Conservation (phyloP, 2,888 invertebrate species). For the Brachypalpus laphriformis region DNA sequence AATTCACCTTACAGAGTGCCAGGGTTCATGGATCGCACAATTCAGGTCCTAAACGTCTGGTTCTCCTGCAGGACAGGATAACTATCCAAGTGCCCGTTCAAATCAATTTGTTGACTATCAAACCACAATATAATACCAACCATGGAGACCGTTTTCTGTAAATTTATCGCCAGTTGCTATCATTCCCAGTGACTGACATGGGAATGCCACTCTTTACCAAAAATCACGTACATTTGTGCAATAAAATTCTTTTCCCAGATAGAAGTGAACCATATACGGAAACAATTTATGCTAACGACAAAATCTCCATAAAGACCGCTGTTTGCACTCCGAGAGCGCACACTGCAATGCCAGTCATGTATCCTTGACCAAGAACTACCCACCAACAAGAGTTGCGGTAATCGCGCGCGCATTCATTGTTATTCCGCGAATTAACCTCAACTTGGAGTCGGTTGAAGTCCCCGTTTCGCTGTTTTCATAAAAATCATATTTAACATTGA, state of each 20-base stretch:
- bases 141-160: too few relatives aligned
- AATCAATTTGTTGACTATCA: too few relatives aligned
- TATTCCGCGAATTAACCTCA: conserved; percentile 49
- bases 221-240: neutral
- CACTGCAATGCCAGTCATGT: conserved; percentile 51
- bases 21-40: too few relatives aligned
- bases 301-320: conserved; percentile 47
- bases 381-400: neutral
- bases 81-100: too few relatives aligned
- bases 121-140: too few relatives aligned
- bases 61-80: too few relatives aligned
- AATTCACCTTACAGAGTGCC: too few relatives aligned
- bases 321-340: conserved; percentile 53
- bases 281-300: conserved; percentile 65
- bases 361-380: conserved; percentile 61
- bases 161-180: too few relatives aligned
- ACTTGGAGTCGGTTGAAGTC: neutral
- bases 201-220: neutral
- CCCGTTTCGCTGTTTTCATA: conserved; percentile 18
- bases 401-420: conserved; percentile 54
- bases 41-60: too few relatives aligned
- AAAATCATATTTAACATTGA: conserved; percentile 64
- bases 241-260: conserved; percentile 14
- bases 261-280: conserved; percentile 53
- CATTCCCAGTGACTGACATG: too few relatives aligned